phyloP scores from a whole-genome alignment of 2,113 vertebrate species.

The Callithrix jacchus region DNA sequence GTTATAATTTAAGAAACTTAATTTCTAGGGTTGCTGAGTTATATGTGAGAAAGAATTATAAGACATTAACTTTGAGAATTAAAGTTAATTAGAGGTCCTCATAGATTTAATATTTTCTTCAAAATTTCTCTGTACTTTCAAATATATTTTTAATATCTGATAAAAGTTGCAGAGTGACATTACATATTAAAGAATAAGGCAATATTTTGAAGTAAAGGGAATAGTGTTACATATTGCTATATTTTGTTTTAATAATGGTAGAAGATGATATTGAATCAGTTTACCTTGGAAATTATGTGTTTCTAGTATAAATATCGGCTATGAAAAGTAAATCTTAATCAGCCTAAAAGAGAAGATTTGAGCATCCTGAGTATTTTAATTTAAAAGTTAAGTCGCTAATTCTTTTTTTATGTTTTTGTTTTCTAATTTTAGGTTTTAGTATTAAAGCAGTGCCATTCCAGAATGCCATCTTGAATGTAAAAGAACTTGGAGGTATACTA shows the following conservation, averaged over 20 bases:
- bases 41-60: neutral
- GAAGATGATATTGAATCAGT: neutral
- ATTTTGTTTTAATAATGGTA: neutral
- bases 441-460: constrained; percentile 98
- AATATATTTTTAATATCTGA: neutral
- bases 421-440: constrained; percentile 93
- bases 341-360: neutral
- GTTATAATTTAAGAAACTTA: neutral
- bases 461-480: constrained; percentile 97
- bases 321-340: neutral
- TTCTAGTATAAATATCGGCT: neutral
- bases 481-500: constrained; percentile 98
- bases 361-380: neutral
- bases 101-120: constrained; percentile 12
- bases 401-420: constrained; percentile 65
- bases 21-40: neutral
- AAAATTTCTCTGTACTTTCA: neutral
- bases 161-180: neutral
- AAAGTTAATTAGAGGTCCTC: neutral
- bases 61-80: constrained; percentile 17
- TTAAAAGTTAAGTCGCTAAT: constrained; percentile 64
- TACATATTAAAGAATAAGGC: neutral
- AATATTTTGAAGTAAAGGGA: neutral
- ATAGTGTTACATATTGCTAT: neutral
- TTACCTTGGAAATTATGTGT: constrained; percentile 12